Conservation (phyloP, 92 coral and sea anemone species). For the Phymanthus crucifer region DNA sequence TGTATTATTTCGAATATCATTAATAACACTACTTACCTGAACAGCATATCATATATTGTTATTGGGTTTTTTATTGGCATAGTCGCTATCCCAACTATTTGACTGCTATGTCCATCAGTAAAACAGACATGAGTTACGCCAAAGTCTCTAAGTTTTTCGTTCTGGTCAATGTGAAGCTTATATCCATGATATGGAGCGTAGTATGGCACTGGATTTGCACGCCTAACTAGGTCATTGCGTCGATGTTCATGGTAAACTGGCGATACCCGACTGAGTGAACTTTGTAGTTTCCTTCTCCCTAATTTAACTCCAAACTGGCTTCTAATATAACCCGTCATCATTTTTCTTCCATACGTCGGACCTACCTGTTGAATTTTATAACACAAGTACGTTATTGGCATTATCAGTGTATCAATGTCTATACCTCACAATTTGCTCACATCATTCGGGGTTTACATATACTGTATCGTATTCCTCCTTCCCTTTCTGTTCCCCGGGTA, state of each 20-base stretch:
- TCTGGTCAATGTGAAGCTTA: too few species aligned
- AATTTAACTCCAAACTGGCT: conserved; percentile 19
- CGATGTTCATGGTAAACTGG: conserved; percentile 36
- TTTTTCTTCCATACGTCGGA: conserved; percentile 34
- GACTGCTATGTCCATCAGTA: conserved; percentile 36
- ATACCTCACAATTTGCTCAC: too few species aligned
- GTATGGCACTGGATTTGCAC: conserved; percentile 34
- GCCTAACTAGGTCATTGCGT: conserved; percentile 25
- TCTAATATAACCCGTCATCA: conserved; percentile 36
- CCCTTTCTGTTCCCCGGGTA: too few species aligned
- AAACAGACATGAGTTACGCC: conserved; percentile 37
- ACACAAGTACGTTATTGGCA: neutral
- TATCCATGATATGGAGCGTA: conserved; percentile 29
- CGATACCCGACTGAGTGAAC: conserved; percentile 9
- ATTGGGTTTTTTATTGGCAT: conserved; percentile 43
- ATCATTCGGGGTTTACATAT: too few species aligned
- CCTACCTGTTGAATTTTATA: conserved; percentile 9
- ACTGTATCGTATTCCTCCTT: neutral
- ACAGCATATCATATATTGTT: conserved; percentile 20
- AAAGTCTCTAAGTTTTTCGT: conserved; percentile 29
- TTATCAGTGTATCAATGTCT: too few species aligned
- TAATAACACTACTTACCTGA: too few species aligned
- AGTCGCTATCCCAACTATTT: conserved; percentile 15
- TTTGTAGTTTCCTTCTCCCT: conserved; percentile 21
- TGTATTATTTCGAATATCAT: too few species aligned